A percentile compares a stretch with the other conserved stretches of the same genome.
Evolutionary conservation across 2,797 vertebrate species (phyloP).

Genomic region (Taenioides sp.): DNA sequence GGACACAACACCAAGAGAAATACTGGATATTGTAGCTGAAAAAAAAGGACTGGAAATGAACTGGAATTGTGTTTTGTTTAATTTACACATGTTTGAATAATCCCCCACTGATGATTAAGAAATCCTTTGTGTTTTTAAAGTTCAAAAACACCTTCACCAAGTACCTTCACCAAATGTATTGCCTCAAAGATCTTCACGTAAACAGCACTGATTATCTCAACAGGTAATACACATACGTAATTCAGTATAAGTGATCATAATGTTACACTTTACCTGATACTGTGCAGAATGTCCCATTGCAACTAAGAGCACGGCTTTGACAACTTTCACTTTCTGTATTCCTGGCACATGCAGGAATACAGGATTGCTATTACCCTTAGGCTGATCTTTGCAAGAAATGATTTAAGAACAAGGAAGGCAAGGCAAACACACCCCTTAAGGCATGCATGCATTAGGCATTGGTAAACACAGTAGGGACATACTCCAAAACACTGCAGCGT

Average conservation of each 20-base stretch:
- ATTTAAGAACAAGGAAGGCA: not conserved
- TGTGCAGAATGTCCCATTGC: not conserved
- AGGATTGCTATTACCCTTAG: not conserved
- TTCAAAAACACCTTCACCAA: too few species aligned
- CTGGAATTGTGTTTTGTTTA: too few species aligned
- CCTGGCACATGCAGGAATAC: not conserved
- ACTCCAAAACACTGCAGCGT: not conserved
- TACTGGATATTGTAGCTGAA: too few species aligned
- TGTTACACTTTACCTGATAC: not conserved
- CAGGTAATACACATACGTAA: not conserved
- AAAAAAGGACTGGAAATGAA: too few species aligned
- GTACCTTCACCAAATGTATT: too few species aligned
- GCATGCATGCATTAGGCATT: not conserved
- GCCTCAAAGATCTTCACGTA: too few species aligned
- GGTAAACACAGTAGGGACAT: not conserved
- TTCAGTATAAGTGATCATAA: not conserved
- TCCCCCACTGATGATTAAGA: too few species aligned
- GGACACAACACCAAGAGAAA: too few species aligned
- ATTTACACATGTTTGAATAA: too few species aligned
- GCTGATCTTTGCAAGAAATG: not conserved
- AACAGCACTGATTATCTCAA: too few species aligned
- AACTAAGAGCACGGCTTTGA: not conserved
- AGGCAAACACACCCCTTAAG: not conserved
- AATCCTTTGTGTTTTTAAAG: too few species aligned
- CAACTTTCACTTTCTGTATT: slow-evolving; percentile 1